Evolutionary conservation across 1,140 invertebrate species (phyloP).

Genomic region (Microplitis mediator): DNA sequence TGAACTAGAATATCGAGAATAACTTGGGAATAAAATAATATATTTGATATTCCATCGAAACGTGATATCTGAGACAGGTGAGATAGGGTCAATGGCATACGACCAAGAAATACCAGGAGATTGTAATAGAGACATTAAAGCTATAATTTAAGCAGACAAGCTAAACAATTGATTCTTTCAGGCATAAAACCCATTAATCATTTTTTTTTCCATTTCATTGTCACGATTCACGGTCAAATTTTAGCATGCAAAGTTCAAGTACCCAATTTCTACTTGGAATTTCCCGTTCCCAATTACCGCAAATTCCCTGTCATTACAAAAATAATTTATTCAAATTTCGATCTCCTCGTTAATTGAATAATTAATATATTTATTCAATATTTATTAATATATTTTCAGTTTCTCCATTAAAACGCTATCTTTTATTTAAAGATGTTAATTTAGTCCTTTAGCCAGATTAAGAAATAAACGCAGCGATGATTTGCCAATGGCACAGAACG

Average conservation of each 20-base stretch:
- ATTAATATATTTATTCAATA: not conserved
- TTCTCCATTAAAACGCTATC: not conserved
- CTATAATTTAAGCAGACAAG: not conserved
- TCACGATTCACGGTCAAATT: conserved; percentile 1
- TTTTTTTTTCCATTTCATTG: not conserved
- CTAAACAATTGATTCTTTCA: conserved; percentile 1
- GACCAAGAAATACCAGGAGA: not conserved
- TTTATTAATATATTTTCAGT: not conserved
- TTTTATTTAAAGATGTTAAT: not conserved
- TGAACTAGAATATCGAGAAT: no score
- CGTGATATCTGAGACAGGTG: no score
- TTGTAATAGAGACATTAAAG: not conserved
- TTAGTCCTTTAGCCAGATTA: conserved; percentile 8
- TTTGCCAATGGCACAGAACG: conserved; percentile 25
- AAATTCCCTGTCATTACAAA: no score
- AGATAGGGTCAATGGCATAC: conserved; percentile 5
- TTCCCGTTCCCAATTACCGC: no score
- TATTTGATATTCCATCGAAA: no score
- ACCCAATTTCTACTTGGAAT: no score
- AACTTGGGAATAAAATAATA: no score
- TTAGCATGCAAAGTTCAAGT: no score
- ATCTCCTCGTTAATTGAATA: no score
- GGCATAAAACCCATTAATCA: not conserved
- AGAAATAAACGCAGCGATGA: conserved; percentile 21
- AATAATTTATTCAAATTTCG: no score